phyloP scores from a whole-genome alignment of 2,113 vertebrate species.

The Camelus bactrianus region DNA sequence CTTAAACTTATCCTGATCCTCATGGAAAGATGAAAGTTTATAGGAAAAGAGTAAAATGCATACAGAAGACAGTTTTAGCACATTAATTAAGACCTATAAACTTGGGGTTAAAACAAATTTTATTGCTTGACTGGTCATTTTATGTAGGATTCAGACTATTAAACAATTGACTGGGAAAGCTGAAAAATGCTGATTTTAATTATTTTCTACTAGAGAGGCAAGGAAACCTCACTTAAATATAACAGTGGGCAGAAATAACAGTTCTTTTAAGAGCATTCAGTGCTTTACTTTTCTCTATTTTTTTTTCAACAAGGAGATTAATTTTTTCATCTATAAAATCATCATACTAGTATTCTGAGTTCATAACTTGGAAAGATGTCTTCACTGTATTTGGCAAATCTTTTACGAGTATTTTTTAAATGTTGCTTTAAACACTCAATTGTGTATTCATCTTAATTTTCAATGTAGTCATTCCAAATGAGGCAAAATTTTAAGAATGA shows the following conservation, averaged over 20 bases:
- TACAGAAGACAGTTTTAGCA: neutral
- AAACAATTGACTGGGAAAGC: neutral
- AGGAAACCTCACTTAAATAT: neutral
- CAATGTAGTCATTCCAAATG: neutral
- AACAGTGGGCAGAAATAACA: neutral
- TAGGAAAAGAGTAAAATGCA: neutral
- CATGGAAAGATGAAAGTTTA: neutral
- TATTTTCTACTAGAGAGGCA: neutral
- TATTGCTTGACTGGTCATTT: neutral
- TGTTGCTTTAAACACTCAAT: neutral
- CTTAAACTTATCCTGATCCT: neutral
- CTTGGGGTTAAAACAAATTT: slow-evolving; percentile 34
- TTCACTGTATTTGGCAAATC: neutral
- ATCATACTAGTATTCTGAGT: neutral
- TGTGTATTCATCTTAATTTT: neutral
- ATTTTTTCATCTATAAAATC: neutral
- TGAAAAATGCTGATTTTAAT: neutral
- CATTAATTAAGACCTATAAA: neutral
- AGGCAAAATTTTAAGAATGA: neutral
- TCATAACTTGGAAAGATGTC: neutral
- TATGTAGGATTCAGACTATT: neutral
- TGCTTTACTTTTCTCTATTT: neutral
- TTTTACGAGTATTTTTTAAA: neutral
- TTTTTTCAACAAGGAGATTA: neutral
- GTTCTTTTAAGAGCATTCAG: neutral